phyloP scores from a whole-genome alignment of 1,140 invertebrate genomes.

The Ceratina japonica region DNA sequence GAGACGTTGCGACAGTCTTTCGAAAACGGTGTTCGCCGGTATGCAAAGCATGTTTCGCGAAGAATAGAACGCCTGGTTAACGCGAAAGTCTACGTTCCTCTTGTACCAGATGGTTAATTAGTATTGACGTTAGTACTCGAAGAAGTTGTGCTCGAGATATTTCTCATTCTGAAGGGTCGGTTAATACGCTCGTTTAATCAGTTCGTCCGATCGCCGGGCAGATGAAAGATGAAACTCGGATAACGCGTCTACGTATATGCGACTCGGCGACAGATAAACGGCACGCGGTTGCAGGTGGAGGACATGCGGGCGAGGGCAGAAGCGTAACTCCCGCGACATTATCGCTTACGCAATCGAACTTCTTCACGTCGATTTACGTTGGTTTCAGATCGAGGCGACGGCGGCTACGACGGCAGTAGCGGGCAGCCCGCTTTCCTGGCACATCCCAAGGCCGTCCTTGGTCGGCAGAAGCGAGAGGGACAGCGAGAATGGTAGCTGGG shows the following conservation, averaged over 20 bases:
- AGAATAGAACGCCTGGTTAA: slow-evolving; percentile 7
- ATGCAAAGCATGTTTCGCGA: slow-evolving; percentile 13
- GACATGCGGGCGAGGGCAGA: slow-evolving; percentile 62
- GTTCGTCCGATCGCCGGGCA: not conserved
- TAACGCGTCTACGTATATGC: slow-evolving; percentile 30
- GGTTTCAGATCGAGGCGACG: slow-evolving; percentile 81
- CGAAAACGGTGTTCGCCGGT: slow-evolving; percentile 19
- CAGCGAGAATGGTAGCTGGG: slow-evolving; percentile 75
- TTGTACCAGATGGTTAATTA: not conserved
- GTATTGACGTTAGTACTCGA: not conserved
- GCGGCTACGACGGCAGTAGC: slow-evolving; percentile 65
- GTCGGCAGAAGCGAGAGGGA: slow-evolving; percentile 76
- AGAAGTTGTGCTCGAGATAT: not conserved
- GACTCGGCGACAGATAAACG: slow-evolving; percentile 56
- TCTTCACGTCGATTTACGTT: slow-evolving; percentile 65
- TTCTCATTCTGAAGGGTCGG: slow-evolving; percentile 20
- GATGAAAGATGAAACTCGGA: slow-evolving; percentile 21
- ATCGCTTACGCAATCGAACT: slow-evolving; percentile 67
- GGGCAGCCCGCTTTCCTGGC: slow-evolving; percentile 81
- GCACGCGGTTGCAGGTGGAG: slow-evolving; percentile 46
- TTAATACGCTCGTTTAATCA: slow-evolving; percentile 39
- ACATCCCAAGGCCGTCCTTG: slow-evolving; percentile 88
- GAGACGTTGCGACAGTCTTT: slow-evolving; percentile 17
- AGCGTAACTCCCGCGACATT: slow-evolving; percentile 58
- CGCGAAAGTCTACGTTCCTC: not conserved